phyloP scores from a whole-genome alignment of 64 coral and sea anemone genomes.

The Stichodactyla helianthus region DNA sequence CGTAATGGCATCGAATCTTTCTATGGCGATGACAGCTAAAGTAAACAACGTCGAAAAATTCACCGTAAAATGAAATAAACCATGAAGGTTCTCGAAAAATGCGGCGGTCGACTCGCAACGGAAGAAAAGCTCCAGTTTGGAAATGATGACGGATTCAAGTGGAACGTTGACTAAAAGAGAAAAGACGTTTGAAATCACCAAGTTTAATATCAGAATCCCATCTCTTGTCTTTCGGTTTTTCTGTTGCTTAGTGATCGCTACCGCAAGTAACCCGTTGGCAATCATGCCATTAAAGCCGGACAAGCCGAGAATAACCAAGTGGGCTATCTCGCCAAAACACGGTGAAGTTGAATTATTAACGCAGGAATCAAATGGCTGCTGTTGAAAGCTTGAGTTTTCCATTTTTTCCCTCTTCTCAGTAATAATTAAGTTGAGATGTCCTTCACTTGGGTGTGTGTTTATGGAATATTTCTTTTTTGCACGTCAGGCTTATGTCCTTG shows the following conservation, averaged over 20 bases:
- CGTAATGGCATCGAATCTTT: constrained; percentile 45
- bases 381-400: not conserved
- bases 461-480: not conserved
- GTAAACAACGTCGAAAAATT: constrained; percentile 43
- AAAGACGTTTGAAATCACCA: constrained; percentile 11
- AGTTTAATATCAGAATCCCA: constrained; percentile 34
- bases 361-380: not conserved
- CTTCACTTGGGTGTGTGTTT: too few species aligned
- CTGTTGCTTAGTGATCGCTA: not conserved
- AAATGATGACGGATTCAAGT: not conserved
- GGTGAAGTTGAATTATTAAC: not conserved
- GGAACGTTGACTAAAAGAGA: constrained; percentile 14
- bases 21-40: constrained; percentile 26
- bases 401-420: not conserved
- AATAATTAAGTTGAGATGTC: too few species aligned
- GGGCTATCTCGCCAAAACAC: not conserved
- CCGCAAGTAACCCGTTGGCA: constrained; percentile 12
- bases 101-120: not conserved
- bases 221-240: constrained; percentile 26
- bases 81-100: not conserved
- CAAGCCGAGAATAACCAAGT: not conserved
- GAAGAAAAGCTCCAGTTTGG: not conserved
- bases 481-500: too few species aligned
- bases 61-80: constrained; percentile 19
- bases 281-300: not conserved